These are phyloP conservation scores for Sparus aurata DNA, from an alignment of 2,797 vertebrate species.

Conservation along the genomic window DNA sequence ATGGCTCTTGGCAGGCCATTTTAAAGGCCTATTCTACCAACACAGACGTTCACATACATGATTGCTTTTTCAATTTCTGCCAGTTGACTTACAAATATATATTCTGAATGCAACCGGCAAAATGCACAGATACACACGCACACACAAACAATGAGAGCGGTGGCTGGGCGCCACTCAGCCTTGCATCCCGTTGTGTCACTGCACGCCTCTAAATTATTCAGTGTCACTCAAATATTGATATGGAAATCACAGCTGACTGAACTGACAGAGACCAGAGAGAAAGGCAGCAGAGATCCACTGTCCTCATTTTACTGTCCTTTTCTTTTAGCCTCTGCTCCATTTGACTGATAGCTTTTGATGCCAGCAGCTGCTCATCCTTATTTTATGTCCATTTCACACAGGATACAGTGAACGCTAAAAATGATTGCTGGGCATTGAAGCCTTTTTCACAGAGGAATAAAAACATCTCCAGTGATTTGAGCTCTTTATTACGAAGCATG, in stretches of 20 bases:
- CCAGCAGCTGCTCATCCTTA: slow-evolving; percentile 68
- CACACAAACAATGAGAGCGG: slow-evolving; percentile 66
- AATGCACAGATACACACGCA: slow-evolving; percentile 35
- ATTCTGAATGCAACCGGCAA: slow-evolving; percentile 58
- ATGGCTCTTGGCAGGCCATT: slow-evolving; percentile 52
- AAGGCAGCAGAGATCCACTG: slow-evolving; percentile 60
- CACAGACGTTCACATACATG: slow-evolving; percentile 58
- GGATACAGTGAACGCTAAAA: slow-evolving; percentile 39
- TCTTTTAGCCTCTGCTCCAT: slow-evolving; percentile 61
- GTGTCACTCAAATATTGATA: slow-evolving; percentile 91
- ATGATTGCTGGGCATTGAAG: slow-evolving; percentile 38
- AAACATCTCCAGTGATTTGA: slow-evolving; percentile 51
- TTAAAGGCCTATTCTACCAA: slow-evolving; percentile 51
- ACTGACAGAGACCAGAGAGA: slow-evolving; percentile 78
- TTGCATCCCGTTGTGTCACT: slow-evolving; percentile 85
- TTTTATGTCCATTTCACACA: slow-evolving; percentile 68
- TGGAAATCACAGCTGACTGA: slow-evolving; percentile 88
- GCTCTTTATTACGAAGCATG: slow-evolving; percentile 39
- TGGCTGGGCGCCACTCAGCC: slow-evolving; percentile 80
- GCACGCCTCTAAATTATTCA: slow-evolving; percentile 87
- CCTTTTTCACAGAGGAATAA: slow-evolving; percentile 27
- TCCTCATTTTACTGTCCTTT: slow-evolving; percentile 57
- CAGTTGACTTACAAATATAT: slow-evolving; percentile 71
- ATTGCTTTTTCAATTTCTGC: slow-evolving; percentile 75
- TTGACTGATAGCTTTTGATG: slow-evolving; percentile 75